Evolutionary conservation across 2,113 vertebrate species (phyloP).

Genomic region (Centropus unirufus): DNA sequence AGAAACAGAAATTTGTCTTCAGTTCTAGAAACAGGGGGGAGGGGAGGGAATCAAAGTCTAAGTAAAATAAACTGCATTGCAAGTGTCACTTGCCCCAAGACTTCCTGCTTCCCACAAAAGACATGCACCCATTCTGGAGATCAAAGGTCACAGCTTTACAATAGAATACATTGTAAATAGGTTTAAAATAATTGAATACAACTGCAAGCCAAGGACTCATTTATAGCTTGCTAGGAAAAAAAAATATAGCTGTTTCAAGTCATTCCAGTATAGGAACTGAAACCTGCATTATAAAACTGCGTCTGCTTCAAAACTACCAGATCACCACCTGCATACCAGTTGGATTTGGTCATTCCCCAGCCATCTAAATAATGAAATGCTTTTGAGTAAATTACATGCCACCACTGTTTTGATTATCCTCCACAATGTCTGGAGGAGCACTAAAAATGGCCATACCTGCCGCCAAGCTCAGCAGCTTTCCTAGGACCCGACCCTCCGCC

Average conservation of each 20-base stretch:
- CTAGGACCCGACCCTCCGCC: neutral
- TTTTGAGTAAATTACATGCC: constrained; percentile 40
- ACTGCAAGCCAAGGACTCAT: constrained; percentile 64
- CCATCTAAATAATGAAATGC: constrained; percentile 55
- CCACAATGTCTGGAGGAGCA: neutral
- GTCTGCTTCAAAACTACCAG: constrained; percentile 52
- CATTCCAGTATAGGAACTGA: constrained; percentile 63
- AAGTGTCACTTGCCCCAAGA: constrained; percentile 69
- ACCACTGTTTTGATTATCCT: constrained; percentile 34
- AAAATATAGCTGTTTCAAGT: constrained; percentile 61
- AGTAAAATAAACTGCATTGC: constrained; percentile 71
- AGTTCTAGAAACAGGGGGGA: constrained; percentile 58
- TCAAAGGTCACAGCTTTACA: constrained; percentile 69
- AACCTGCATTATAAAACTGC: constrained; percentile 68
- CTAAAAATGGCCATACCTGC: neutral
- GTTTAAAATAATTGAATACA: constrained; percentile 69
- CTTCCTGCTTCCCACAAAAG: constrained; percentile 72
- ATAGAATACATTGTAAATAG: constrained; percentile 73
- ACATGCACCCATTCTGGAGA: constrained; percentile 63
- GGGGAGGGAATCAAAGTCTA: constrained; percentile 66
- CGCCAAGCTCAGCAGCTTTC: neutral
- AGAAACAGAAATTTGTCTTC: constrained; percentile 79
- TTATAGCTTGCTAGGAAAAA: constrained; percentile 64
- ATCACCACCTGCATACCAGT: constrained; percentile 52
- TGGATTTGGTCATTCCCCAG: constrained; percentile 57